Base-by-base conservation (phyloP, 1,140 invertebrate genomes). In the Solenopsis fugax region DNA sequence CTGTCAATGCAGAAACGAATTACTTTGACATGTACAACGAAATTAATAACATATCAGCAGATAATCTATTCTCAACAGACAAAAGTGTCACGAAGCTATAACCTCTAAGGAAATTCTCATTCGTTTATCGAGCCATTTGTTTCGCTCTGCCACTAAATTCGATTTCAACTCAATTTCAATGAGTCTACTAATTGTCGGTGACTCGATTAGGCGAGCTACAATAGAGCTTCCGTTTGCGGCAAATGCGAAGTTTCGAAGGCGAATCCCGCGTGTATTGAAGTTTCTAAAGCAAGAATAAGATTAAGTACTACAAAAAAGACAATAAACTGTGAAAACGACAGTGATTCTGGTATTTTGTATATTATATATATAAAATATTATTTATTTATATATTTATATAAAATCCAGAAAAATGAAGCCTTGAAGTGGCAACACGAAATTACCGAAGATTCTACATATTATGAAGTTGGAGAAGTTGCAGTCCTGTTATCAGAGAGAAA, bases 391-490 rank as follows among this genome's bases (percentile, higher is more conserved):
- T n/a, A 24, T 64, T 64, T 18, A 29, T 48, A 48, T 1, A 62
- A 48, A 18, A 48, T 62, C 13, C 4, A 16, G 4, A 62, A 24
- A 75, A 62, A 54, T 54, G n/a, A 54, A 9, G 0, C 52, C 4
- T 67, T 50, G 13, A 65, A 41, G 9, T 67, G 21, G n/a, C 21
- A 54, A 54, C 4, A 9, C 16, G 1, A 67, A 67, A 80, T 41
- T 54, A 80, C 4, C 34, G 13, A 29, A 18, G 37, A 65, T 54
- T 67, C 13, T 54, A 21, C 41, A 29, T 16, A 58, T 71, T 69
- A 71, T 45, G 6, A 71, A 71, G 21, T 84, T 87, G 71, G 34
- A 58, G 45, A 90, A 90, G 86, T 90, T 73, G 76, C 80, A 88
- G 65, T 86, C 45, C 75, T 45, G 16, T 76, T 54, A 73, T 12